Conservation (phyloP, 2,113 vertebrate species). For the Delphinus delphis region DNA sequence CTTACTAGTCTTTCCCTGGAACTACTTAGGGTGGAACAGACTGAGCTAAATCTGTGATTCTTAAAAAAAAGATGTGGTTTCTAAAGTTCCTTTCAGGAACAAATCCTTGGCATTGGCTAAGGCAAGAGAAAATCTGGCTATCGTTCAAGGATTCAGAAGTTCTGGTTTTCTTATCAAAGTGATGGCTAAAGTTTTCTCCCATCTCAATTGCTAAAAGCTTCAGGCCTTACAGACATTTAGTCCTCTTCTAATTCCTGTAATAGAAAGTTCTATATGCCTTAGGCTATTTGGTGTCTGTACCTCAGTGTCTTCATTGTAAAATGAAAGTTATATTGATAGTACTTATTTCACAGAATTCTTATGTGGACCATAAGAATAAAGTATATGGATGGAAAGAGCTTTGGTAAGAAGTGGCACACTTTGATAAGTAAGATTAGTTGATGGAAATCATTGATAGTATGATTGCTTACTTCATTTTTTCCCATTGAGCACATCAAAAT, state of each 20-base stretch:
- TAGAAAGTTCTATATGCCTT: neutral
- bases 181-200: neutral
- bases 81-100: neutral
- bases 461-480: neutral
- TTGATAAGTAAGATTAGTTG: neutral
- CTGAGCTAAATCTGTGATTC: constrained; percentile 4
- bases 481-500: neutral
- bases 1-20: neutral
- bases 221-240: neutral
- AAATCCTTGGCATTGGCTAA: neutral
- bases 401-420: neutral
- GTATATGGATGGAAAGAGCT: neutral
- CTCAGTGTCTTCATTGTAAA: neutral
- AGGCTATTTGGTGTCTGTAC: neutral
- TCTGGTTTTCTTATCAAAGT: constrained; percentile 11
- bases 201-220: neutral
- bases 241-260: neutral
- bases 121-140: neutral
- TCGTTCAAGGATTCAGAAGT: neutral
- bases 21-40: neutral
- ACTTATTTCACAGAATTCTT: neutral
- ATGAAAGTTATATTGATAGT: neutral
- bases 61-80: neutral
- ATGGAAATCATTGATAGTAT: neutral
- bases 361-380: neutral